These are phyloP conservation scores for Chamaetylas fuelleborni DNA, from an alignment of 2,113 vertebrate genomes.

Conservation along the genomic window DNA sequence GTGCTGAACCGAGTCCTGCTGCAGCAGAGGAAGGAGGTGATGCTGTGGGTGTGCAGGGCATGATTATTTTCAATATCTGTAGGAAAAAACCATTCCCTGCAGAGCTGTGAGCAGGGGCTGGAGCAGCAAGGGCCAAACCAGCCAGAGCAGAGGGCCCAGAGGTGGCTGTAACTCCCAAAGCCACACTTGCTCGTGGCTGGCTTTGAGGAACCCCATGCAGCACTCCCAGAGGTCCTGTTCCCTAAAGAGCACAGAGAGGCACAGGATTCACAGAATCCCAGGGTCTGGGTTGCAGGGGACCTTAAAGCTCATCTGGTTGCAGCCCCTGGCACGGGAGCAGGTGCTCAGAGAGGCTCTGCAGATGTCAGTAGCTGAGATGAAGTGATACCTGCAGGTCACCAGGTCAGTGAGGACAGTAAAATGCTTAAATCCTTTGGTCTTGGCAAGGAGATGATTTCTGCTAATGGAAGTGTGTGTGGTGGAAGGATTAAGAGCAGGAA, in stretches of 20 bases:
- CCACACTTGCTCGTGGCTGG: neutral
- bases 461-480: neutral
- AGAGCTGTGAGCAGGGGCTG: neutral
- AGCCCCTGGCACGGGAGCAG: neutral
- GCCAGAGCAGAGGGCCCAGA: neutral
- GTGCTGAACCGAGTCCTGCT: neutral
- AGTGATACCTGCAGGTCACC: neutral
- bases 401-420: neutral
- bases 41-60: neutral
- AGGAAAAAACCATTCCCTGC: fast-evolving
- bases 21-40: neutral
- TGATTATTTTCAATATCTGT: neutral
- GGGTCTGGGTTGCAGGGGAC: neutral
- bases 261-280: neutral
- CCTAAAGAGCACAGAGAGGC: fast-evolving
- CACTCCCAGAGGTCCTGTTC: neutral
- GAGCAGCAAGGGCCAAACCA: neutral
- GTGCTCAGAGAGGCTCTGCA: neutral
- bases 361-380: neutral
- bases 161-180: neutral
- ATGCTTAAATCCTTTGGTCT: neutral
- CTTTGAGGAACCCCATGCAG: fast-evolving
- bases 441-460: neutral
- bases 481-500: neutral
- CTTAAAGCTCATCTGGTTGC: neutral